Percentiles rank a stretch among this genome's conserved stretches.
Conservation (phyloP, 1,140 invertebrate genomes). For the Dinoponera quadriceps region DNA sequence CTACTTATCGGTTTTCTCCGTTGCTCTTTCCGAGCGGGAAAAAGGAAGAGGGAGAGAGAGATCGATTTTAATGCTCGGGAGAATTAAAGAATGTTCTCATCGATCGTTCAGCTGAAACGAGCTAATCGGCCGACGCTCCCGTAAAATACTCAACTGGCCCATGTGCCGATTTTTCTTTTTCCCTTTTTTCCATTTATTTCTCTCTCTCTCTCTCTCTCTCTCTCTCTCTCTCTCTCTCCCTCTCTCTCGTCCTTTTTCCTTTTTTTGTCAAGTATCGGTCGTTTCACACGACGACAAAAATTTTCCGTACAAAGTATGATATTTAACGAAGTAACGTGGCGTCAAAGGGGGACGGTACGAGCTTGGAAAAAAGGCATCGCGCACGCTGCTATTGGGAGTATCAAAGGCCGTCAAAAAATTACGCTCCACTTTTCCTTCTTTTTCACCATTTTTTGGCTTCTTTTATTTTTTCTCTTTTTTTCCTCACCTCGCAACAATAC, state of each 20-base stretch:
- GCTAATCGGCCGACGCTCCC: constrained; percentile 48
- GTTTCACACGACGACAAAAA: constrained; percentile 51
- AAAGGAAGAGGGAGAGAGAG: constrained; percentile 17
- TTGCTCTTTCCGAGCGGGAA: constrained; percentile 41
- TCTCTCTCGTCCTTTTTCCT: constrained; percentile 31
- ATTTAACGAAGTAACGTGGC: constrained; percentile 62
- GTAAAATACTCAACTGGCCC: constrained; percentile 38
- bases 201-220: background rate
- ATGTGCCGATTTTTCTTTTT: background rate
- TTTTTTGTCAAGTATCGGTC: constrained; percentile 49
- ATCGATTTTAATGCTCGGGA: constrained; percentile 54
- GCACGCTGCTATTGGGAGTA: constrained; percentile 21
- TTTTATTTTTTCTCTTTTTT: constrained; percentile 5
- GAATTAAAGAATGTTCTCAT: constrained; percentile 51
- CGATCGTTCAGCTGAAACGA: constrained; percentile 48
- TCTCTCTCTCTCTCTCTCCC: constrained; percentile 7
- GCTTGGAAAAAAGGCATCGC: constrained; percentile 56
- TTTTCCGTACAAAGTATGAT: constrained; percentile 38
- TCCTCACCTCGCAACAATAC: no score
- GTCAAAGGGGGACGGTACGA: constrained; percentile 35
- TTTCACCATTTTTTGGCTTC: constrained; percentile 26
- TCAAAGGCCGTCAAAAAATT: constrained; percentile 58
- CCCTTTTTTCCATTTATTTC: background rate
- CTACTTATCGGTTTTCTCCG: constrained; percentile 71
- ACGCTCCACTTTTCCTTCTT: constrained; percentile 10